phyloP scores from a whole-genome alignment of 2,113 vertebrate species.

The Anarhynchus alexandrinus region DNA sequence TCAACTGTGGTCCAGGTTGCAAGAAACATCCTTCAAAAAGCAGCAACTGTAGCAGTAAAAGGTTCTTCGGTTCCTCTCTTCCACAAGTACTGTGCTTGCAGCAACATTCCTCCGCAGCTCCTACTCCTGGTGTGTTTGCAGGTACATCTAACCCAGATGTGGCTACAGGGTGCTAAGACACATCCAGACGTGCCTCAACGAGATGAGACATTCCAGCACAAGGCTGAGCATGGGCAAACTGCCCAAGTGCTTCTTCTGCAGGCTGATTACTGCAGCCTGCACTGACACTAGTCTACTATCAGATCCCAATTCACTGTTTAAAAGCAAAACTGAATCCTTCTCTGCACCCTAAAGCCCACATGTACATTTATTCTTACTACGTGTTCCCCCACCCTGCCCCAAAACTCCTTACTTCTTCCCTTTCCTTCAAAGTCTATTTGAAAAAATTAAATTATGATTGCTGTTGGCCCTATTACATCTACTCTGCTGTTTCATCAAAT shows the following conservation, averaged over 20 bases:
- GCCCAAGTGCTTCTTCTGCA: not conserved
- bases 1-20: not conserved
- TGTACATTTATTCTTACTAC: rapidly evolving
- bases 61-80: not conserved
- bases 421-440: not conserved
- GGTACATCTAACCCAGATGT: not conserved
- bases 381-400: not conserved
- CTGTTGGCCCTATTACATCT: not conserved
- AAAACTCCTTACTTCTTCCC: not conserved
- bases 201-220: not conserved
- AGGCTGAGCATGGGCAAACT: not conserved
- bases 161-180: not conserved
- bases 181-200: not conserved
- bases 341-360: not conserved
- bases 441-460: not conserved
- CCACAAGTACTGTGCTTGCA: not conserved
- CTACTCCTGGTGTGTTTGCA: not conserved
- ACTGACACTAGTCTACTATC: not conserved
- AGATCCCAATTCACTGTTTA: not conserved
- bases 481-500: not conserved
- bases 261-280: not conserved
- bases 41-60: not conserved
- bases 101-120: not conserved
- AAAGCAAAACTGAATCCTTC: not conserved
- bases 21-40: not conserved